Conservation (phyloP, 2,113 vertebrate genomes). For the Misgurnus anguillicaudatus region DNA sequence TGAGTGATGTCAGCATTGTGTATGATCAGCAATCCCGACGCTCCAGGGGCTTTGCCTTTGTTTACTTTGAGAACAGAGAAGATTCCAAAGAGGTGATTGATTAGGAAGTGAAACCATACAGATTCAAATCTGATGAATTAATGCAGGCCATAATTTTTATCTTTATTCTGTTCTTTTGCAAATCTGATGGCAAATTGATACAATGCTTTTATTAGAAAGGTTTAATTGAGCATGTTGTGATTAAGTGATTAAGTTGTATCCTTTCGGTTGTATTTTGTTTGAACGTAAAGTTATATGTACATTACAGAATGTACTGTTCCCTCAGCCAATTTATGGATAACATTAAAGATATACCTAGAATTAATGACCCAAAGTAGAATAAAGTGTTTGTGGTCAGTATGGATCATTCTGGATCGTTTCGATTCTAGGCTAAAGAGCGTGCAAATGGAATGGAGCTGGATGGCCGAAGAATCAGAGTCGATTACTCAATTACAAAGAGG, state of each 20-base stretch:
- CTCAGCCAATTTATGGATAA: background rate
- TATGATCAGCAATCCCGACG: slow-evolving; percentile 95
- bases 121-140: background rate
- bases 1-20: slow-evolving; percentile 89
- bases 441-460: slow-evolving; percentile 98
- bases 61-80: slow-evolving; percentile 92
- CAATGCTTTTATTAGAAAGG: no score
- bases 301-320: background rate
- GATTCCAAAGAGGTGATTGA: slow-evolving; percentile 87
- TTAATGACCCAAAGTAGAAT: background rate
- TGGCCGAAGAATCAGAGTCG: slow-evolving; percentile 91
- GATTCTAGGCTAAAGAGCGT: slow-evolving; percentile 88
- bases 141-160: no score
- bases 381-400: background rate
- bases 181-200: no score
- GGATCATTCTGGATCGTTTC: slow-evolving; percentile 21
- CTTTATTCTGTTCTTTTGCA: no score
- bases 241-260: background rate
- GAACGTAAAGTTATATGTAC: background rate
- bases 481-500: slow-evolving; percentile 96
- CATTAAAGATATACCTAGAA: background rate
- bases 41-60: slow-evolving; percentile 93
- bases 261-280: background rate
- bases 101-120: background rate
- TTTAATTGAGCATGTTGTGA: background rate